These are phyloP conservation scores for Caradrina clavipalpis DNA, from an alignment of 2,888 invertebrate species.

Conservation along the genomic window DNA sequence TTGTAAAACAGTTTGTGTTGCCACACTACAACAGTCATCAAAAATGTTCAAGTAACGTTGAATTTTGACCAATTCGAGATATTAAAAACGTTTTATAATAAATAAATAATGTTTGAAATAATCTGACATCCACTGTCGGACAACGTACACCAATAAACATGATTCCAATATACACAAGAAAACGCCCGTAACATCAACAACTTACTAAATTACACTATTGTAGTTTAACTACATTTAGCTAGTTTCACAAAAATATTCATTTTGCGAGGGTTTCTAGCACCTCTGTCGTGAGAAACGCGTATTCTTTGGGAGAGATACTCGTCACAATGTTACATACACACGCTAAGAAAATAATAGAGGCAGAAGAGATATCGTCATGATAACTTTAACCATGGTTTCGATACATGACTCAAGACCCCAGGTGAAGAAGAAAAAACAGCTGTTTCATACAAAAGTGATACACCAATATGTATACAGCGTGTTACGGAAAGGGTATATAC, in stretches of 20 bases:
- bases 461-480: too few species aligned
- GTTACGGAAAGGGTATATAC: too few species aligned
- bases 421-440: too few species aligned
- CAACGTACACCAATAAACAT: conserved; percentile 49
- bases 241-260: conserved; percentile 71
- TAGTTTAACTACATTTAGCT: conserved; percentile 80
- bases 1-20: conserved; percentile 17
- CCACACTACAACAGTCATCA: conserved; percentile 8
- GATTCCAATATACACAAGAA: conserved; percentile 57
- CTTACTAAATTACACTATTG: conserved; percentile 65
- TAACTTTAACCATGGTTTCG: too few species aligned
- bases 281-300: conserved; percentile 68
- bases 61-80: conserved; percentile 14
- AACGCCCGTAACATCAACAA: conserved; percentile 57
- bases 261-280: conserved; percentile 72
- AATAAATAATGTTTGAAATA: background rate
- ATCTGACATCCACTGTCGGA: conserved; percentile 55
- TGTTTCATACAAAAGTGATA: too few species aligned
- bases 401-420: too few species aligned
- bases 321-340: conserved; percentile 54
- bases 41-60: conserved; percentile 1
- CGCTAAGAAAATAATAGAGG: conserved; percentile 33
- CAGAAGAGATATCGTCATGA: too few species aligned
- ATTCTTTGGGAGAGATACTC: conserved; percentile 62
- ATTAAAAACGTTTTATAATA: background rate